A percentile compares a stretch with the other conserved stretches of the same genome.
Evolutionary conservation across 2,797 vertebrate genomes (phyloP).

Genomic region (Oryzias dopingdopingensis): DNA sequence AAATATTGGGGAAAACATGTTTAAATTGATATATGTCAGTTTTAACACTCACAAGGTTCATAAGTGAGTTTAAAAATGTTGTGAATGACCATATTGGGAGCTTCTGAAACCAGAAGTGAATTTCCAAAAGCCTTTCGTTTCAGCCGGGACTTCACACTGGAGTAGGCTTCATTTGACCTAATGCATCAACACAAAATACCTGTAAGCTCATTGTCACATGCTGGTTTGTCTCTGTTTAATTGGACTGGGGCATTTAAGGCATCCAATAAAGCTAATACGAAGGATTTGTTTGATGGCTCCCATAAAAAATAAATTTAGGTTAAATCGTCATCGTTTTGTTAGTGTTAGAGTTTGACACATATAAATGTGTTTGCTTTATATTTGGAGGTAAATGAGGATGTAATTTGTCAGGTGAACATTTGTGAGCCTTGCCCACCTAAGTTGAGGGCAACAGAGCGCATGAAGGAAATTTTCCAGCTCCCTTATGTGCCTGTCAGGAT

Average conservation of each 20-base stretch:
- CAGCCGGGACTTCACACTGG: neutral
- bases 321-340: slow-evolving; percentile 28
- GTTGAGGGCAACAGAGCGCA: slow-evolving; percentile 53
- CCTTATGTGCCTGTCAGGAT: slow-evolving; percentile 58
- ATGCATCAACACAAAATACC: slow-evolving; percentile 2
- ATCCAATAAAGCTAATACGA: slow-evolving; percentile 3
- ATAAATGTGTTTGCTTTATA: slow-evolving; percentile 23
- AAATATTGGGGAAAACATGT: too few species aligned
- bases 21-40: too few species aligned
- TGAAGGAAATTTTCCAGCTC: slow-evolving; percentile 59
- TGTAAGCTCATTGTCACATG: slow-evolving; percentile 7
- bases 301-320: slow-evolving; percentile 27
- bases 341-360: slow-evolving; percentile 22
- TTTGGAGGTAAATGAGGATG: slow-evolving; percentile 39
- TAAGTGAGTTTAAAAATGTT: neutral
- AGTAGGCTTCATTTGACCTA: neutral
- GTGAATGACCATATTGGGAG: neutral
- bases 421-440: slow-evolving; percentile 56
- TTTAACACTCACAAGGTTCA: neutral
- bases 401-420: slow-evolving; percentile 41
- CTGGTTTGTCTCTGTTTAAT: neutral
- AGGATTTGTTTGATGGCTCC: slow-evolving; percentile 12
- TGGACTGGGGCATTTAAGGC: slow-evolving; percentile 1
- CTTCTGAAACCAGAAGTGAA: too few species aligned
- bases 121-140: too few species aligned